Conservation (phyloP, 35 echinoderm and acorn worm species). For the Anneissia japonica region DNA sequence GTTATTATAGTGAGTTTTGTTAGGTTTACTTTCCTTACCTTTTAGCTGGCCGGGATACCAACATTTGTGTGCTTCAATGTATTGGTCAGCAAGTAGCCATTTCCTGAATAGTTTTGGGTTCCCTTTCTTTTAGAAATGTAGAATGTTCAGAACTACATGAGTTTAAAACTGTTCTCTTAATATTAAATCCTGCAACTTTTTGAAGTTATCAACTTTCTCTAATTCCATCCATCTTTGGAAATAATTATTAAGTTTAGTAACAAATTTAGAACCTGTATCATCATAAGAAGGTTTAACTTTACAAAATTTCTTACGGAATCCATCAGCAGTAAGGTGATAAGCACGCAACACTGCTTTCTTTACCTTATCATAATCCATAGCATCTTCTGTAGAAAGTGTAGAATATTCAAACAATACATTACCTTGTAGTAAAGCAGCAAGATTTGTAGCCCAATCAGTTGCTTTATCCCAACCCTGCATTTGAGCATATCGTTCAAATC, state of each 20-base stretch:
- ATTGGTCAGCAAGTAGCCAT: conserved; percentile 32
- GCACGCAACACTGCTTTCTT: neutral
- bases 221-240: conserved; percentile 17
- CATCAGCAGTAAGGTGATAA: neutral
- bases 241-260: neutral
- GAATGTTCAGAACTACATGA: neutral
- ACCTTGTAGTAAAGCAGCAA: conserved; percentile 2
- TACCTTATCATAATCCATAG: conserved; percentile 9
- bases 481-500: conserved; percentile 46
- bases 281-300: neutral
- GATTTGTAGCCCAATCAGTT: conserved; percentile 9
- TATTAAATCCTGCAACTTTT: conserved; percentile 12
- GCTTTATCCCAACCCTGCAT: conserved; percentile 32
- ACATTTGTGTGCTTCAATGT: neutral
- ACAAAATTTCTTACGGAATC: neutral
- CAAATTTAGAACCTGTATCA: neutral
- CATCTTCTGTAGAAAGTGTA: neutral
- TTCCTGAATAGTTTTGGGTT: neutral
- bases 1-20: too few relatives aligned
- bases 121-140: conserved; percentile 24
- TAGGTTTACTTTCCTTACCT: too few relatives aligned
- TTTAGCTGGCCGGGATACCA: too few relatives aligned
- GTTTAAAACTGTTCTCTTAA: conserved; percentile 44
- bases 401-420: conserved; percentile 2
- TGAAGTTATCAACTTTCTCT: neutral